Evolutionary conservation across 2,888 invertebrate species (phyloP).

Genomic region (Timema cristinae): DNA sequence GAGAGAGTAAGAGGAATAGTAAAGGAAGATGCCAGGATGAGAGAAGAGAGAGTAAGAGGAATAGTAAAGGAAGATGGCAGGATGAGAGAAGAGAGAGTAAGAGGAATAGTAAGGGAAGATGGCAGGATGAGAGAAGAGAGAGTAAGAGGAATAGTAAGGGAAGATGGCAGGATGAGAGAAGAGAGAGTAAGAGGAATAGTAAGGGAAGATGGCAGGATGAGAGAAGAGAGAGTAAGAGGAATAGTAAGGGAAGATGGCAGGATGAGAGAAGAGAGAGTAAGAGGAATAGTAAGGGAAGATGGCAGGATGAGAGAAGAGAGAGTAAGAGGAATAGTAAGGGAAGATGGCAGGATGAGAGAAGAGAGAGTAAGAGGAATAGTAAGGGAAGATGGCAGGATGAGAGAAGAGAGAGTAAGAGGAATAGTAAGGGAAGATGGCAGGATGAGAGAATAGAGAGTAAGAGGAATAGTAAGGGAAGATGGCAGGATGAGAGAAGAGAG

Average conservation of each 20-base stretch:
- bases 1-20: constrained; percentile 13
- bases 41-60: constrained; percentile 7
- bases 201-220: too few species aligned
- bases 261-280: not conserved
- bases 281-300: too few species aligned
- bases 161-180: too few species aligned
- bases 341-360: too few species aligned
- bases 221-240: not conserved
- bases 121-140: not conserved
- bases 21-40: not conserved
- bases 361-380: too few species aligned
- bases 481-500: not conserved
- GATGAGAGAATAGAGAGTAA: too few species aligned
- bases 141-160: not conserved
- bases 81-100: too few species aligned
- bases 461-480: too few species aligned
- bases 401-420: too few species aligned
- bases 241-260: too few species aligned
- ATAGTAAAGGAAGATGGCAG: not conserved
- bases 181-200: too few species aligned
- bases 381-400: not conserved
- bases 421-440: not conserved
- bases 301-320: not conserved
- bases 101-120: too few species aligned
- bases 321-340: not conserved